Evolutionary conservation across 2,888 invertebrate species (phyloP).

Genomic region (Rhagonycha fulva): DNA sequence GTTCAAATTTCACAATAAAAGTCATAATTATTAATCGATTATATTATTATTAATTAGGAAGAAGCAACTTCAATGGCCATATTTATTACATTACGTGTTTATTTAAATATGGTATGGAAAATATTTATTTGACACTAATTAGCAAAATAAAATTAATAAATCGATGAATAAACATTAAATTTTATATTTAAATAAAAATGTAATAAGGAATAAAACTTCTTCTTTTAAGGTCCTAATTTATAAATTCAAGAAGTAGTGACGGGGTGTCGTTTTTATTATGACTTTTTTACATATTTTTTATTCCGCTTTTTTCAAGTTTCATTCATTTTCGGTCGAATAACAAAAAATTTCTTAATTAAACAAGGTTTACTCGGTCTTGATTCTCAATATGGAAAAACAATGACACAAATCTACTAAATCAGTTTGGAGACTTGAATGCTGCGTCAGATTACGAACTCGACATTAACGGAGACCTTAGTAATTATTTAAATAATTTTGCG

Average conservation of each 20-base stretch:
- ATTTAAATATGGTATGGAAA: background rate
- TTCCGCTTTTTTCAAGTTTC: background rate
- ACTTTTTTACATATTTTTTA: background rate
- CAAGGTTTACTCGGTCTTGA: background rate
- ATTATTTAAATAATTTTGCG: background rate
- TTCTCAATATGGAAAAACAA: background rate
- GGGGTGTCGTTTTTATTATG: background rate
- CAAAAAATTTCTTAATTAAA: background rate
- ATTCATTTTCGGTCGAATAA: background rate
- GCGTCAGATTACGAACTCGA: background rate
- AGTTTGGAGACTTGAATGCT: background rate
- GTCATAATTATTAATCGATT: background rate
- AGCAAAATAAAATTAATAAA: background rate
- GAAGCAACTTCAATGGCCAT: background rate
- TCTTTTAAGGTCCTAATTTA: background rate
- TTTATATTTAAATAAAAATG: background rate
- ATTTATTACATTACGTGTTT: background rate
- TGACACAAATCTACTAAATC: background rate
- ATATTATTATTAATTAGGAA: background rate
- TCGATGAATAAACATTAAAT: background rate
- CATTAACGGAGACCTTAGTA: background rate
- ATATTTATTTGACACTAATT: slow-evolving; percentile 2
- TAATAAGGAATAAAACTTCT: background rate
- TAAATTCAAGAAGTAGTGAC: background rate
- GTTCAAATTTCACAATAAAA: background rate